Percentiles rank a stretch among this genome's conserved stretches.
These are phyloP conservation scores for Panurus biarmicus DNA, from an alignment of 2,113 vertebrate genomes.

Conservation along the genomic window DNA sequence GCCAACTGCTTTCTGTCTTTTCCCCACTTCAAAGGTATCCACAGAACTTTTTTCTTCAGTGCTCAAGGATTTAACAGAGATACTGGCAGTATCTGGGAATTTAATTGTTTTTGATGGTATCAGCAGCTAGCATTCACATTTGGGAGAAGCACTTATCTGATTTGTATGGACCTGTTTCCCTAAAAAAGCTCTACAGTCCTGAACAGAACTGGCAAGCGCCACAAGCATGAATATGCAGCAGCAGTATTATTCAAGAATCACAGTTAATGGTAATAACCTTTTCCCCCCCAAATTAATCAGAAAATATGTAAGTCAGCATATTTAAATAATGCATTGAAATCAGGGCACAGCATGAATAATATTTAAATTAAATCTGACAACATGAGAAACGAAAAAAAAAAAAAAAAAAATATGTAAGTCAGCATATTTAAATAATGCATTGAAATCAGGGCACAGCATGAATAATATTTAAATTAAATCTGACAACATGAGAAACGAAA, in stretches of 20 bases:
- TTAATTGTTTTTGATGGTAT: background rate
- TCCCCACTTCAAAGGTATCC: background rate
- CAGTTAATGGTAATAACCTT: constrained; percentile 26
- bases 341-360: constrained; percentile 30
- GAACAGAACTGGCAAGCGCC: background rate
- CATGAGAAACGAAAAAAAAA: background rate
- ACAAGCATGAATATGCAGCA: constrained; percentile 30
- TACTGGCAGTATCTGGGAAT: background rate
- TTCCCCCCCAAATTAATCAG: background rate
- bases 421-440: constrained; percentile 47
- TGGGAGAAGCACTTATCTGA: background rate
- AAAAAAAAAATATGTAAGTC: constrained; percentile 52
- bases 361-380: constrained; percentile 45
- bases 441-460: constrained; percentile 40
- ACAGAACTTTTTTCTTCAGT: background rate
- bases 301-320: constrained; percentile 50
- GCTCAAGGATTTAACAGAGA: background rate
- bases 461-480: constrained; percentile 47
- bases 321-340: constrained; percentile 52
- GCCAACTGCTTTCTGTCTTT: background rate
- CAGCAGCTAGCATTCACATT: background rate
- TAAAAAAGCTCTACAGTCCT: background rate
- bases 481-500: background rate
- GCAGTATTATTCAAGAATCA: constrained; percentile 6
- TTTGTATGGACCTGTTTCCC: background rate